A percentile compares a stretch with the other conserved stretches of the same genome.
phyloP scores from a whole-genome alignment of 1,140 invertebrate species.

The Papilio aristodemus region DNA sequence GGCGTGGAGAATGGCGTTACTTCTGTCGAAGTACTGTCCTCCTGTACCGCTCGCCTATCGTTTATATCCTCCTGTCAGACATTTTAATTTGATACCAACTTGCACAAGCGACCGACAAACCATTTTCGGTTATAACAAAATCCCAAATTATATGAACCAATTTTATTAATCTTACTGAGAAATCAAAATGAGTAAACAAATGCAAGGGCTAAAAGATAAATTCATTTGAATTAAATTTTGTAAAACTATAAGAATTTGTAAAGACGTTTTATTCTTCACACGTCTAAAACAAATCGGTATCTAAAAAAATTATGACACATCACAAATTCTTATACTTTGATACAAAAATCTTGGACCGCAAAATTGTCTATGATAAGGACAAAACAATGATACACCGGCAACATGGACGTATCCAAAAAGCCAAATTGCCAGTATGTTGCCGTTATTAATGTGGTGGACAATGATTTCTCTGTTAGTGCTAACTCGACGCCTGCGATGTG shows the following conservation, averaged over 20 bases:
- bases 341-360: slow-evolving; percentile 47
- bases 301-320: neutral
- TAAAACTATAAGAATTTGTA: slow-evolving; percentile 17
- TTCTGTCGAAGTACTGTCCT: slow-evolving; percentile 60
- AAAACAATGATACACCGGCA: slow-evolving; percentile 41
- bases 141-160: neutral
- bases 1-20: slow-evolving; percentile 62
- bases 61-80: slow-evolving; percentile 72
- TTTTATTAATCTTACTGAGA: slow-evolving; percentile 7
- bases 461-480: slow-evolving; percentile 4
- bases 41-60: slow-evolving; percentile 62
- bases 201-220: neutral
- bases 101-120: slow-evolving; percentile 34
- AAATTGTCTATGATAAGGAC: slow-evolving; percentile 66
- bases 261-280: too few relatives aligned
- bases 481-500: neutral
- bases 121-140: neutral
- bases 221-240: too few relatives aligned
- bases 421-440: neutral
- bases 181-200: slow-evolving; percentile 10
- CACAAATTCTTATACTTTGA: slow-evolving; percentile 26
- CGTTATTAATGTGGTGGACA: neutral
- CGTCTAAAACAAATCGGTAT: too few relatives aligned
- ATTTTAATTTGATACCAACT: slow-evolving; percentile 49
- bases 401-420: neutral